phyloP scores from a whole-genome alignment of 2,113 vertebrate genomes.

The Eidolon helvum region DNA sequence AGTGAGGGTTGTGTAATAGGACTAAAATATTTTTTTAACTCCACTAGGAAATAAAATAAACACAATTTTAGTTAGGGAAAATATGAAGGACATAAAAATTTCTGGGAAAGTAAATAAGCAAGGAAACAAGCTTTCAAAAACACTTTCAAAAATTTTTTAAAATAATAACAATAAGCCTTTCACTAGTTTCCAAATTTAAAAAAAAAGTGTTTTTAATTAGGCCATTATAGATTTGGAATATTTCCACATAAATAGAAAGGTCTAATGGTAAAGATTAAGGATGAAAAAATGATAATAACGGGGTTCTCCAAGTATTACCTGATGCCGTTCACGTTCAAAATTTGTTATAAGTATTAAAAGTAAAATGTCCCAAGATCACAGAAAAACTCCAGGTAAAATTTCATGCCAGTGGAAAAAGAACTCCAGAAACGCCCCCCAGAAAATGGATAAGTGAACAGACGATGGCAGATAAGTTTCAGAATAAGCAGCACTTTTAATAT shows the following conservation, averaged over 20 bases:
- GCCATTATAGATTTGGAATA: not conserved
- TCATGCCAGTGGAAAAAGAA: not conserved
- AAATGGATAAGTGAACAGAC: not conserved
- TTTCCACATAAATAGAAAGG: not conserved
- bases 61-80: not conserved
- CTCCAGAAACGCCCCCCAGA: not conserved
- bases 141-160: not conserved
- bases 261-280: not conserved
- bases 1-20: not conserved
- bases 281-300: not conserved
- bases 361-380: not conserved
- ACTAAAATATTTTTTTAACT: not conserved
- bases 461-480: not conserved
- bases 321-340: not conserved
- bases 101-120: conserved; percentile 11
- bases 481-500: not conserved
- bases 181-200: not conserved
- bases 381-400: not conserved
- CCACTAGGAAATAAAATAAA: not conserved
- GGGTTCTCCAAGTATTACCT: not conserved
- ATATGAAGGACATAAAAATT: not conserved
- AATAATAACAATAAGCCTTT: not conserved
- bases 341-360: not conserved
- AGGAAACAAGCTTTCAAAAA: not conserved
- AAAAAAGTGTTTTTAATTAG: not conserved